phyloP scores from a whole-genome alignment of 2,888 invertebrate species.

The Uropetala carovei region DNA sequence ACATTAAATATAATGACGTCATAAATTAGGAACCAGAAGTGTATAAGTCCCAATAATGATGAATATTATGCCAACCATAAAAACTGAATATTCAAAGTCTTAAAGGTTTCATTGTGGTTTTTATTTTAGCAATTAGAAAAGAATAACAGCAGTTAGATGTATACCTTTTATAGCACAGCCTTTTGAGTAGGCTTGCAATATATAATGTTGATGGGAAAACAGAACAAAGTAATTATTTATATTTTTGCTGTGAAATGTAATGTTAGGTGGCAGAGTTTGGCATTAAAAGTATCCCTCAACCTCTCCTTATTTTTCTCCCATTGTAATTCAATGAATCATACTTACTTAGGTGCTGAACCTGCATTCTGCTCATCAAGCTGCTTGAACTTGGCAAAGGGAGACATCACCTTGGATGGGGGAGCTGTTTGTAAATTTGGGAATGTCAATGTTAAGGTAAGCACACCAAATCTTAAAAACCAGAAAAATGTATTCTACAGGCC shows the following conservation, averaged over 20 bases:
- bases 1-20: not conserved
- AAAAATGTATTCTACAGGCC: conserved; percentile 23
- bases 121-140: not conserved
- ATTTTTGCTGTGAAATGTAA: not conserved
- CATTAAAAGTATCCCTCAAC: not conserved
- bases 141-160: not conserved
- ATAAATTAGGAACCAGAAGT: not conserved
- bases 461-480: conserved; percentile 39
- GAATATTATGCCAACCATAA: not conserved
- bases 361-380: conserved; percentile 93
- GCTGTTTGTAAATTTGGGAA: conserved; percentile 73
- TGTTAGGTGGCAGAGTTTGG: not conserved
- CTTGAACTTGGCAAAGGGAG: conserved; percentile 94
- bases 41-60: not conserved
- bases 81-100: not conserved
- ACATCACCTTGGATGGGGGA: conserved; percentile 84
- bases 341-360: conserved; percentile 86
- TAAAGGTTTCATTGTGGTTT: not conserved
- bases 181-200: not conserved
- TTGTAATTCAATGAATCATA: conserved; percentile 67
- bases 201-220: not conserved
- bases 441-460: conserved; percentile 47
- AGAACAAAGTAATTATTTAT: not conserved
- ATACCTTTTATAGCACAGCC: not conserved
- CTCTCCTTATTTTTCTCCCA: not conserved